Evolutionary conservation across 1,140 invertebrate genomes (phyloP).

Genomic region (Pseudachorutes palmiensis): DNA sequence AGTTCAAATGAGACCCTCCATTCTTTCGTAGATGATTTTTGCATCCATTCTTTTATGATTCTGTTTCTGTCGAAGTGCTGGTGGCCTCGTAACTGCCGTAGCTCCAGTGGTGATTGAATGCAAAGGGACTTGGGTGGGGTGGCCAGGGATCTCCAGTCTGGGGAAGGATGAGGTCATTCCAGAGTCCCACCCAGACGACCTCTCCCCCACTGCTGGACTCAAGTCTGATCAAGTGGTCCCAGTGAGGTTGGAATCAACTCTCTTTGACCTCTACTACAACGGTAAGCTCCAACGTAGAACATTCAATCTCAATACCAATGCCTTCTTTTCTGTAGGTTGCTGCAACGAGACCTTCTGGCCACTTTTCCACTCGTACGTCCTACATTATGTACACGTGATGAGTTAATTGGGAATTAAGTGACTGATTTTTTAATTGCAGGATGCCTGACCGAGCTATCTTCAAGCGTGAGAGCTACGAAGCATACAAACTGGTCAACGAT

Average conservation of each 20-base stretch:
- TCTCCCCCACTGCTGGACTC: slow-evolving; percentile 42
- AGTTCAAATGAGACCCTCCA: too few relatives aligned
- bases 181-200: slow-evolving; percentile 42
- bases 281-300: slow-evolving; percentile 42
- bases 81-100: slow-evolving; percentile 45
- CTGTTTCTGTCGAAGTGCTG: too few relatives aligned
- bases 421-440: not conserved
- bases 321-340: slow-evolving; percentile 50
- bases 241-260: slow-evolving; percentile 38
- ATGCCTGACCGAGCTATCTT: slow-evolving; percentile 43
- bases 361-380: slow-evolving; percentile 42
- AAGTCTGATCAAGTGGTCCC: slow-evolving; percentile 42
- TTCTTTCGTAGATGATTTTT: not conserved
- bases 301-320: slow-evolving; percentile 24
- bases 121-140: slow-evolving; percentile 45
- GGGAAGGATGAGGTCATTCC: slow-evolving; percentile 39
- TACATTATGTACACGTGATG: slow-evolving; percentile 6
- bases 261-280: slow-evolving; percentile 45
- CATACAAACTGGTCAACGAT: slow-evolving; percentile 43
- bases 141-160: slow-evolving; percentile 42
- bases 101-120: slow-evolving; percentile 44
- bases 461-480: slow-evolving; percentile 42
- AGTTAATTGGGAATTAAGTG: too few relatives aligned
- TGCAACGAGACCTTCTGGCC: slow-evolving; percentile 75
- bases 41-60: not conserved